Evolutionary conservation across 2,888 invertebrate species (phyloP), one percentile per base, ranked within the genome.

Genomic region (Bellardia pandia): DNA sequence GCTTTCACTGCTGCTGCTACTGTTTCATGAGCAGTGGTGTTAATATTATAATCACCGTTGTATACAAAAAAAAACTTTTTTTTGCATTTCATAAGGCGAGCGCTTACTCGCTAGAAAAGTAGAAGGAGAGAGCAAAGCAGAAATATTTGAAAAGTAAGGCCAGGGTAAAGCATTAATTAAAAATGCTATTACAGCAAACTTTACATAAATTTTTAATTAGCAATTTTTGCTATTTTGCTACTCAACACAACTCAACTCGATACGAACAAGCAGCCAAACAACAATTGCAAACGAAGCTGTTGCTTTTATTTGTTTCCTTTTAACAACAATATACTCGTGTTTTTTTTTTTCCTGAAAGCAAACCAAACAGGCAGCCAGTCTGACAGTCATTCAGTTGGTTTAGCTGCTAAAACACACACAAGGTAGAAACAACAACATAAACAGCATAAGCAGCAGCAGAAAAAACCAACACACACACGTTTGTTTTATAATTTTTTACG

Each of bases 141-240:
- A n/a, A 48, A 45, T 56, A 23, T 81, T 48, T 58, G 53, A 33
- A 74, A 82, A 68, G 76, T 82, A 79, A 79, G 79, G 56, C 16
- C 81, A 74, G 77, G 71, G 71, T 83, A 75, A 60, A 78, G 78
- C 76, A 78, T 88, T 92, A 92, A 92, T 92, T 92, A 92, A 92
- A 91, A 92, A 91, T 92, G 92, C 91, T 92, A 92, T 92, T 92
- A 92, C 92, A 90, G 92, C 91, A 91, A 92, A 92, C 91, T 92
- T 91, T 91, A 91, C 91, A 92, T 92, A 92, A 91, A 92, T 92
- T 92, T 92, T 92, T 92, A 92, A 92, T 92, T 92, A 92, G 92
- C 91, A 92, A 92, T 91, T 92, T 92, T 92, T 92, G 91, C 92
- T 92, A 92, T 92, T 92, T 91, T 91, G 90, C 92, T 91, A 91